Conservation (phyloP, 2,888 invertebrate genomes). For the Scelioninae gen. 1 region DNA sequence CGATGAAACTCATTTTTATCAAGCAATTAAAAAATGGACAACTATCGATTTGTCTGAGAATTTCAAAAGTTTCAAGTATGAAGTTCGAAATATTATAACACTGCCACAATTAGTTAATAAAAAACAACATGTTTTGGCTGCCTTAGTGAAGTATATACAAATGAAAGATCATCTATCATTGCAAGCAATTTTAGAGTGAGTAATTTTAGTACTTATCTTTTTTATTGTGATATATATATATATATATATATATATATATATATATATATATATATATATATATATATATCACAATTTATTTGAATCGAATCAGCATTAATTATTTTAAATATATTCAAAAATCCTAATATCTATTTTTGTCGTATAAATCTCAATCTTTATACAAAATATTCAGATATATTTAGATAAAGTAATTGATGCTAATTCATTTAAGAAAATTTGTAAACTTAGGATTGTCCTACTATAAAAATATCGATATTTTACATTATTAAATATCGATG, state of each 20-base stretch:
- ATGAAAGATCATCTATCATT: slow-evolving; percentile 90
- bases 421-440: too few relatives aligned
- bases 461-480: too few relatives aligned
- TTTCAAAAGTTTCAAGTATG: slow-evolving; percentile 90
- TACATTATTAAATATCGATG: too few relatives aligned
- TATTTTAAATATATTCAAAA: too few relatives aligned
- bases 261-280: background rate
- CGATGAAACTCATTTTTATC: slow-evolving; percentile 92
- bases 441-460: too few relatives aligned
- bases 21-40: slow-evolving; percentile 94
- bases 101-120: slow-evolving; percentile 93
- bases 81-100: slow-evolving; percentile 90
- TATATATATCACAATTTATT: background rate
- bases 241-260: background rate
- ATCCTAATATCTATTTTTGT: too few relatives aligned
- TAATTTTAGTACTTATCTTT: slow-evolving; percentile 73
- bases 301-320: too few relatives aligned
- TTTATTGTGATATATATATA: slow-evolving; percentile 11
- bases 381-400: too few relatives aligned
- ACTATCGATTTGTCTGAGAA: slow-evolving; percentile 94
- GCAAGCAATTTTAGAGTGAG: slow-evolving; percentile 94
- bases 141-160: slow-evolving; percentile 90
- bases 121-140: slow-evolving; percentile 90
- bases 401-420: too few relatives aligned
- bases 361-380: too few relatives aligned